Conservation (phyloP, 2,113 vertebrate species). For the Cephalopterus ornatus region DNA sequence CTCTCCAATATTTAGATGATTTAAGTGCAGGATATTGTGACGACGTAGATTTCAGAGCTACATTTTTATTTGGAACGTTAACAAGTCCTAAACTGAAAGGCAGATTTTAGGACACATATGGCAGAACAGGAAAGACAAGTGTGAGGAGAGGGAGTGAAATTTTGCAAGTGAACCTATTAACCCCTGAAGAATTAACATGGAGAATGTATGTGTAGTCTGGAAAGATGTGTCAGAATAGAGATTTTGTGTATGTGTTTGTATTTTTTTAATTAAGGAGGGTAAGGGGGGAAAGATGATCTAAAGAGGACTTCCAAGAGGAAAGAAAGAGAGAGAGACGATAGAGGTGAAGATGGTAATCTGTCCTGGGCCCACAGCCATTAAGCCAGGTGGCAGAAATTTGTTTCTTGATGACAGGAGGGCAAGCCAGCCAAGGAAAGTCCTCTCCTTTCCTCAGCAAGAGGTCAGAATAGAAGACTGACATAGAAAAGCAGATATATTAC, state of each 20-base stretch:
- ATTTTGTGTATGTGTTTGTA: background rate
- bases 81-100: slow-evolving; percentile 48
- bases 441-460: slow-evolving; percentile 12
- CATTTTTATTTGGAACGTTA: slow-evolving; percentile 42
- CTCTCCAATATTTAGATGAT: background rate
- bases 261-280: slow-evolving; percentile 6
- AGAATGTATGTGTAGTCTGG: slow-evolving; percentile 46
- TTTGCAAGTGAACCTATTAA: slow-evolving; percentile 51
- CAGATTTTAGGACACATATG: slow-evolving; percentile 65
- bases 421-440: slow-evolving; percentile 25
- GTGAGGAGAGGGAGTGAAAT: slow-evolving; percentile 56
- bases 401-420: slow-evolving; percentile 30
- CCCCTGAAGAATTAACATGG: slow-evolving; percentile 24
- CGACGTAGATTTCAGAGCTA: background rate
- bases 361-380: slow-evolving; percentile 46
- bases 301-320: background rate
- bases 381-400: slow-evolving; percentile 28
- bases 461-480: slow-evolving; percentile 17
- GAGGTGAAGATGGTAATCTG: background rate
- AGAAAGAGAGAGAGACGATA: background rate
- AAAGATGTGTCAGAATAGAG: slow-evolving; percentile 16
- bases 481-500: background rate
- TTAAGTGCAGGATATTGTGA: background rate
- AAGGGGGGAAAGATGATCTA: background rate
- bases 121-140: slow-evolving; percentile 52